Conservation (phyloP, 1,140 invertebrate genomes). For the Cydia amplana region DNA sequence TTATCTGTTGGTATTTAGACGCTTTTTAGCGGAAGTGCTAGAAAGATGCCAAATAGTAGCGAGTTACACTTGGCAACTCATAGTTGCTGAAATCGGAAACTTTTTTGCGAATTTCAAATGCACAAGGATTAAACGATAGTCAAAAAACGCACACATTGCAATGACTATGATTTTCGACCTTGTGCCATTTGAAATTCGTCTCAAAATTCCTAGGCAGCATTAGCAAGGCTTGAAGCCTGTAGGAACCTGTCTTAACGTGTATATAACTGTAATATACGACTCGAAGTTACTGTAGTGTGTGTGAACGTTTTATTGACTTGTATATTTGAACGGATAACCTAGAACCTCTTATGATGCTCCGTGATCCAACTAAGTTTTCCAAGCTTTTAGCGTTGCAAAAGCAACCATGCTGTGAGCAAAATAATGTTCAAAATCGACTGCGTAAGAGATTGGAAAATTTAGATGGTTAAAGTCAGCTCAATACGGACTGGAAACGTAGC, state of each 20-base stretch:
- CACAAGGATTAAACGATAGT: neutral
- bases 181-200: neutral
- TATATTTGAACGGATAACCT: slow-evolving; percentile 24
- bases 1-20: slow-evolving; percentile 11
- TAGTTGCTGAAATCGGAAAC: neutral
- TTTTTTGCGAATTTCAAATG: neutral
- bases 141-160: too few relatives aligned
- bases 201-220: neutral
- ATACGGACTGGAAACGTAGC: slow-evolving; percentile 22
- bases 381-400: neutral
- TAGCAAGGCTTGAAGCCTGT: slow-evolving; percentile 9
- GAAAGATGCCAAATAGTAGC: slow-evolving; percentile 39
- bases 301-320: slow-evolving; percentile 10
- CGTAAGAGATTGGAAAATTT: neutral
- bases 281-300: slow-evolving; percentile 21
- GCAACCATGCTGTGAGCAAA: neutral
- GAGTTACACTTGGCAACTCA: slow-evolving; percentile 10
- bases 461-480: slow-evolving; percentile 6
- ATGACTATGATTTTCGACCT: neutral
- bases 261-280: slow-evolving; percentile 25
- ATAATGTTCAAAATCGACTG: neutral
- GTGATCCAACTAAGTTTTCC: slow-evolving; percentile 3
- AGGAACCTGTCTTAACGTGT: neutral
- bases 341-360: slow-evolving; percentile 25
- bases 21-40: slow-evolving; percentile 19